These are phyloP conservation scores for Isurus oxyrinchus DNA, from an alignment of 2,113 vertebrate species.

Conservation along the genomic window DNA sequence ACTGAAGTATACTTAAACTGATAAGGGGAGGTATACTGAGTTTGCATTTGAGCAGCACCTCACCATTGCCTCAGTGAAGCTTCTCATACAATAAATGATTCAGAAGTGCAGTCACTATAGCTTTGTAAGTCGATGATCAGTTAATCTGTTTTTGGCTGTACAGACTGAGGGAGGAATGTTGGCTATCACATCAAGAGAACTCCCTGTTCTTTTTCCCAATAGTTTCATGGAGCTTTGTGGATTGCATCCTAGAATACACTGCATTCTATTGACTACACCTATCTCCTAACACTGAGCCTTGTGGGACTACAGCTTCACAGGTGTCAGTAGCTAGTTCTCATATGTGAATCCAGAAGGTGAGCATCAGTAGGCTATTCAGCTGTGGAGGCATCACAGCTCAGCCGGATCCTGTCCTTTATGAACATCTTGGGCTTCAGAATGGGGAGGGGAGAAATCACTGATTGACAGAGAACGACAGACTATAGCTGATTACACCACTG, in stretches of 20 bases:
- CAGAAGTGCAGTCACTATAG: neutral
- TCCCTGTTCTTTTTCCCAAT: neutral
- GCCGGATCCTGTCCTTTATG: neutral
- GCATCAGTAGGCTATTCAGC: neutral
- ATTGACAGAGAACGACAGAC: neutral
- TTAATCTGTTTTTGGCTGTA: neutral
- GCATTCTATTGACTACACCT: neutral
- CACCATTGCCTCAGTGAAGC: neutral
- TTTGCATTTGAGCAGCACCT: neutral
- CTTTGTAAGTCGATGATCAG: neutral
- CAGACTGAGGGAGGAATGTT: neutral
- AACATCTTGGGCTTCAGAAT: neutral
- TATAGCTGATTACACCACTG: neutral
- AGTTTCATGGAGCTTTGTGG: neutral
- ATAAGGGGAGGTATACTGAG: neutral
- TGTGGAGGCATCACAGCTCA: neutral
- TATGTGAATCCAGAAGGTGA: neutral
- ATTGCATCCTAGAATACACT: neutral
- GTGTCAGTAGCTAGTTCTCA: neutral
- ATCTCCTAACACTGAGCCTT: neutral
- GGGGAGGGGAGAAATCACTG: neutral
- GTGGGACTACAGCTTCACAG: neutral
- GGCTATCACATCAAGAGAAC: neutral
- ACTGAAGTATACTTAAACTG: too few relatives aligned
- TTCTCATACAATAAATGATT: neutral